Percentiles rank a stretch among this genome's conserved stretches.
Conservation (phyloP, 1,140 invertebrate genomes). For the Zaprionus africanus region DNA sequence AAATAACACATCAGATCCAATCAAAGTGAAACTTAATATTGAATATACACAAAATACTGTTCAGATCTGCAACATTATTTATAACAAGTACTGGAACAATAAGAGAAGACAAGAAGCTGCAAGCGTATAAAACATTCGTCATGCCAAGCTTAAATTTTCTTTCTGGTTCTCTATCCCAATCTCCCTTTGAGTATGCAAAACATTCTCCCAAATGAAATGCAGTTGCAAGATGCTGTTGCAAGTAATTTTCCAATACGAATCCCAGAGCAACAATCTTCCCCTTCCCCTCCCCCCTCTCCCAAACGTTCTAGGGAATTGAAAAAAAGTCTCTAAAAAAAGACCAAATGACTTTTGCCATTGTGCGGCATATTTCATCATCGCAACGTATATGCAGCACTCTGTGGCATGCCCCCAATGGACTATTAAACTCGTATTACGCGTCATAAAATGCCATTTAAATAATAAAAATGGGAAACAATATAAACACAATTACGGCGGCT, state of each 20-base stretch:
- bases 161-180: background rate
- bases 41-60: too few species aligned
- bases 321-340: conserved; percentile 30
- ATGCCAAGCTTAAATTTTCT: too few species aligned
- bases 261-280: background rate
- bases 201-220: background rate
- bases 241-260: conserved; percentile 1
- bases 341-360: conserved; percentile 36
- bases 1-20: too few species aligned
- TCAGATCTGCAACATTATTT: too few species aligned
- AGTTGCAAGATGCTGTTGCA: conserved; percentile 13
- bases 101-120: too few species aligned
- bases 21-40: too few species aligned
- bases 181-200: background rate
- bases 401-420: conserved; percentile 41
- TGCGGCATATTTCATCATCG: conserved; percentile 26
- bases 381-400: background rate
- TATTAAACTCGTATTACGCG: conserved; percentile 61
- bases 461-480: conserved; percentile 43
- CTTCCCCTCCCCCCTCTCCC: background rate
- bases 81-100: too few species aligned
- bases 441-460: conserved; percentile 65
- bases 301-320: conserved; percentile 52
- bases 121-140: too few species aligned
- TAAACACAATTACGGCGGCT: conserved; percentile 51